Percentiles rank a stretch among this genome's conserved stretches.
phyloP scores from a whole-genome alignment of 2,888 invertebrate species.

The Drosophila ezoana region DNA sequence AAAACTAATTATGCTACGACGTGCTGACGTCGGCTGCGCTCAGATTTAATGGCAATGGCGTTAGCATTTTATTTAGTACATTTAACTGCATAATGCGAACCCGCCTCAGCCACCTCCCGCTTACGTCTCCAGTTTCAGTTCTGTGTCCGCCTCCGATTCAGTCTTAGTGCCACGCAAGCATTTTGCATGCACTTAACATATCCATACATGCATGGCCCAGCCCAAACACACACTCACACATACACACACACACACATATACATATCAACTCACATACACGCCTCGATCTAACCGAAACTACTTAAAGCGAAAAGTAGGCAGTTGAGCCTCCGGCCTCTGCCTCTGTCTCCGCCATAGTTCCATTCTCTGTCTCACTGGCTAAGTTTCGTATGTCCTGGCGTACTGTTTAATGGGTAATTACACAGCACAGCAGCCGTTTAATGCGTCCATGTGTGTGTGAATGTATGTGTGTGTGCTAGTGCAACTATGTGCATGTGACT shows the following conservation, averaged over 20 bases:
- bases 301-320: constrained; percentile 73
- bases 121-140: constrained; percentile 1
- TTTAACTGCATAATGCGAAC: constrained; percentile 75
- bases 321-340: constrained; percentile 26
- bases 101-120: background rate
- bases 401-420: constrained; percentile 77
- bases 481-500: constrained; percentile 5
- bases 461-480: constrained; percentile 17
- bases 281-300: constrained; percentile 61
- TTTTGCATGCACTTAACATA: constrained; percentile 69
- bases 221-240: constrained; percentile 6
- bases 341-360: constrained; percentile 1
- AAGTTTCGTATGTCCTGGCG: constrained; percentile 50
- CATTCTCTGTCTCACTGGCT: constrained; percentile 19
- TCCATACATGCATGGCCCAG: constrained; percentile 24
- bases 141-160: constrained; percentile 18
- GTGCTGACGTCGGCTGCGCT: constrained; percentile 60
- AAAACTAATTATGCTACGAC: constrained; percentile 74
- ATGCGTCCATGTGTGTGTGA: constrained; percentile 40
- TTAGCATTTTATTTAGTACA: constrained; percentile 79
- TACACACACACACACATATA: constrained; percentile 18
- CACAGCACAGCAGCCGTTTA: constrained; percentile 71
- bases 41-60: constrained; percentile 71
- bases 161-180: constrained; percentile 61
- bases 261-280: constrained; percentile 13